Evolutionary conservation across 2,113 vertebrate species (phyloP), one percentile per base, ranked within the genome.

Genomic region (Atherinomorus stipes): DNA sequence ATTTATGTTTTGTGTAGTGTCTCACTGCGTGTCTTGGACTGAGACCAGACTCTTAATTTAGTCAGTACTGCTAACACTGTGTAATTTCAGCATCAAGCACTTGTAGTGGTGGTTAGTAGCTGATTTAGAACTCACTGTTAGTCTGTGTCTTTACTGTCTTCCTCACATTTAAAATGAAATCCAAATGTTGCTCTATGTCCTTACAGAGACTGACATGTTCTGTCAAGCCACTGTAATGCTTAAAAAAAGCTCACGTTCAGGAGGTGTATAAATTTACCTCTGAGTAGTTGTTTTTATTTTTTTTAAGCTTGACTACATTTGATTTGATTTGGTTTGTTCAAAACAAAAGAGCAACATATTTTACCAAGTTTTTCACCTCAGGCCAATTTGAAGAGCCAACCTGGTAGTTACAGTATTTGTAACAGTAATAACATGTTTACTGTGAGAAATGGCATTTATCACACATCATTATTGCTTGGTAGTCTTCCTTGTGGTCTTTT

Each of bases 101-200:
- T 80, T 11, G 53, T 64, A 54, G 45, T 16, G 22, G 45, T 18
- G 9, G 10, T 61, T 42, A 65, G n/a, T 57, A 45, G 42, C 4
- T 19, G 26, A 42, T 49, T n/a, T 57, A 51, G 25, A 76, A 61
- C 52, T 63, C 10, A 66, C 37, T 63, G 16, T 54, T 78, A 13
- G 28, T 70, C 34, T 44, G 7, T 57, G 21, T 3, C 10, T 47
- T 15, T 23, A 1, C 50, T 71, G 45, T 44, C 5, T 52, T 15
- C 16, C 23, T 1, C 37, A 28, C 50, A 53, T 45, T 69, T 45
- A 31, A 11, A 66, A 62, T 18, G 9, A 4, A 58, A 49, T 69
- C 44, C n/a, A 42, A 23, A 44, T n/a, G 18, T 47, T 47, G 18
- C 18, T 47, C 2, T 9, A 10, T 23, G 31, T 11, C 28, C 4